phyloP scores from a whole-genome alignment of 2,113 vertebrate genomes.

The Chlamydotis undulata region DNA sequence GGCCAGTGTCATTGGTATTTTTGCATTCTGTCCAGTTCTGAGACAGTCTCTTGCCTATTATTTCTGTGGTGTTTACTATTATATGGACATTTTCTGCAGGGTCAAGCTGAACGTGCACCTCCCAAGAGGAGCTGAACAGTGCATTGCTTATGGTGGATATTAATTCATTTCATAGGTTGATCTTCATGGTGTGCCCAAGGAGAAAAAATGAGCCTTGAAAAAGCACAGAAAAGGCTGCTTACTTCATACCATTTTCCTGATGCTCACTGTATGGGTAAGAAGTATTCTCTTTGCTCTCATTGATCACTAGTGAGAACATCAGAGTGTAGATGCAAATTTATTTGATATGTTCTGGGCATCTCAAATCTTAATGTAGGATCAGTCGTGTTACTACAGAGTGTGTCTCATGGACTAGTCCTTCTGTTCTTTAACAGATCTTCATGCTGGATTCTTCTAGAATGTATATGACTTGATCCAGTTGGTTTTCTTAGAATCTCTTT shows the following conservation, averaged over 20 bases:
- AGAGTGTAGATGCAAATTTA: background rate
- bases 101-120: background rate
- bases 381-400: background rate
- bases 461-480: background rate
- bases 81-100: background rate
- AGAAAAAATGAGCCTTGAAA: background rate
- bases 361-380: background rate
- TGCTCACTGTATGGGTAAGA: background rate
- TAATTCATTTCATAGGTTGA: background rate
- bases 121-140: background rate
- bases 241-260: background rate
- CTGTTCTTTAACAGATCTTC: background rate
- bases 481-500: background rate
- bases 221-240: background rate
- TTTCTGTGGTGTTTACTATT: background rate
- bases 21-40: background rate
- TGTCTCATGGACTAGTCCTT: background rate
- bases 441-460: background rate
- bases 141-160: background rate
- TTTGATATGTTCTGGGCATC: background rate
- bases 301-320: background rate
- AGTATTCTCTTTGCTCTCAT: background rate
- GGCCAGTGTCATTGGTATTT: background rate
- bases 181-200: background rate
- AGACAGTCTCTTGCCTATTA: background rate